These are phyloP conservation scores for Spatulosminthurus flaviceps DNA, from an alignment of 2,888 invertebrate genomes.

Conservation along the genomic window DNA sequence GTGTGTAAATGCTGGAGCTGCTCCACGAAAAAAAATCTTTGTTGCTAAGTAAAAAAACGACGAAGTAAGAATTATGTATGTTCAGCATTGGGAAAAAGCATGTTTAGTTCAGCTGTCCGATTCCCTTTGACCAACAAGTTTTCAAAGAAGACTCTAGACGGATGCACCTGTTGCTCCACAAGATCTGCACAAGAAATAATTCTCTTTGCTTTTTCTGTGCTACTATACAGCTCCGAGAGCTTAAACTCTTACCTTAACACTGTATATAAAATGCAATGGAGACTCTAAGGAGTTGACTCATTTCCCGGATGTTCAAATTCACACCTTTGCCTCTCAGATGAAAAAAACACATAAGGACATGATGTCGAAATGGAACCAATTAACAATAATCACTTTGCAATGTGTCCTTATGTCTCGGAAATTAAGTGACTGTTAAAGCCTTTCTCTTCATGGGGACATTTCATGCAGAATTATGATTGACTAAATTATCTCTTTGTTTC, in stretches of 20 bases:
- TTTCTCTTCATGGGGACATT: conserved; percentile 3
- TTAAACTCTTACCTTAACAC: background rate
- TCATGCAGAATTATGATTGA: background rate
- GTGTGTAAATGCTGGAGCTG: too few relatives aligned
- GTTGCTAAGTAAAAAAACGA: too few relatives aligned
- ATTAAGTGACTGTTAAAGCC: background rate
- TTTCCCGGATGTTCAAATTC: conserved; percentile 50
- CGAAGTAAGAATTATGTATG: too few relatives aligned
- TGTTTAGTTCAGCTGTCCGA: too few relatives aligned
- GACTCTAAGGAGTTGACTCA: conserved; percentile 44
- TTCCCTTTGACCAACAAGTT: too few relatives aligned
- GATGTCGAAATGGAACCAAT: background rate
- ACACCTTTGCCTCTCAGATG: background rate
- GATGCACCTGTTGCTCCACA: background rate
- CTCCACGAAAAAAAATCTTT: too few relatives aligned
- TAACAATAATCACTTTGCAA: background rate
- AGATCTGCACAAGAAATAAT: too few relatives aligned
- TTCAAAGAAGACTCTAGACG: background rate
- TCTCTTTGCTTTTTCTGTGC: too few relatives aligned
- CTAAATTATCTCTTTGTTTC: too few relatives aligned
- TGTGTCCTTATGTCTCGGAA: background rate
- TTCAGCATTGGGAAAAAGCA: too few relatives aligned
- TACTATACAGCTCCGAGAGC: too few relatives aligned
- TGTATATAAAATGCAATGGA: conserved; percentile 14
- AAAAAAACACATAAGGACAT: background rate